Evolutionary conservation across 2,797 vertebrate species (phyloP), one percentile per base, ranked within the genome.

Genomic region (Eospalax fontanierii): DNA sequence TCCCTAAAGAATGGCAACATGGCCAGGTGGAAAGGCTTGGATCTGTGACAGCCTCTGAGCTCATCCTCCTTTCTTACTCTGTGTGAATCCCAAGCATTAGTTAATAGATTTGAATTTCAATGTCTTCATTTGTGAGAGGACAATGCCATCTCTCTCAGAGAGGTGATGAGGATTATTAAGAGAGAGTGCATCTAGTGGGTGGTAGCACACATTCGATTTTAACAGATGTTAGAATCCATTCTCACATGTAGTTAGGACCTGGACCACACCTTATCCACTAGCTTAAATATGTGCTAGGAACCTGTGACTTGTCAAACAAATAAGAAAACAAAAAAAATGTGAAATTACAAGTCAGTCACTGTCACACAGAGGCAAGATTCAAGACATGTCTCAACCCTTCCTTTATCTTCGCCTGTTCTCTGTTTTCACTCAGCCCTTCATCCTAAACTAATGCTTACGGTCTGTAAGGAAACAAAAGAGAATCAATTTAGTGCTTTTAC

Each of bases 1-100:
- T 85, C 74, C 93, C 28, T 73, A 81, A 87, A 76, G 96, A 93
- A 71, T 68, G 54, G 81, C 22, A 85, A 87, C n/a, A 14, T 33
- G 35, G 68, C 30, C 24, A 63, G 21, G 66, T 10, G 38, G 89
- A 71, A 71, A 90, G 59, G 6, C 46, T 70, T 91, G 74, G 6
- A 7, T 89, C 22, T 85, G 18, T 74, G n/a, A 82, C 18, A 40
- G 22, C 4, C 80, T 87, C 80, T 78, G 50, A 35, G 61, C 79
- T 8, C 33, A 61, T 33, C 28, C 10, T 61, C 30, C 43, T 89
- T 74, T 76, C 35, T 87, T 78, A 46, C 43, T 95, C 63, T 95
- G 16, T 91, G 84, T 43, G 65, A 90, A 84, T 24, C 30, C 43
- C 54, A 85, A 78, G 76, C 2, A 74, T 78, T 50, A 35, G 21